phyloP scores from a whole-genome alignment of 64 coral and sea anemone genomes.

The Anthopleura sola region DNA sequence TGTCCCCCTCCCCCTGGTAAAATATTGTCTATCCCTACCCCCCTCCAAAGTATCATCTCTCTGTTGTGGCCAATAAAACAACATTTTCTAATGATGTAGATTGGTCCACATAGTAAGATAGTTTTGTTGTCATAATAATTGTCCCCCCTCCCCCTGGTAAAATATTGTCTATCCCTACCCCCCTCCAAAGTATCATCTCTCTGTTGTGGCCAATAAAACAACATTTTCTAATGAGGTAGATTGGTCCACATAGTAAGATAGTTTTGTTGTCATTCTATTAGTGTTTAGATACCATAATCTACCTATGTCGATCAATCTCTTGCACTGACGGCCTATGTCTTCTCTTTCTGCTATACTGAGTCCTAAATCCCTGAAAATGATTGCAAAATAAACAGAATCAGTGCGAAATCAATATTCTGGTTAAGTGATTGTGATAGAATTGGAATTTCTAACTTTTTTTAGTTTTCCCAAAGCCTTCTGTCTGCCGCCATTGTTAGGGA shows the following conservation, averaged over 20 bases:
- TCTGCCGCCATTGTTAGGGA: too few species aligned
- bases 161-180: background rate
- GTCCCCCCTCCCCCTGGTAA: background rate
- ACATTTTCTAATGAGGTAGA: slow-evolving; percentile 84
- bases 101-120: too few species aligned
- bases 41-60: background rate
- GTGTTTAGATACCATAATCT: slow-evolving; percentile 65
- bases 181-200: background rate
- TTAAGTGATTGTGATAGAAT: too few species aligned
- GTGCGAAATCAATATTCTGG: background rate
- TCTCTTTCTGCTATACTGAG: slow-evolving; percentile 67
- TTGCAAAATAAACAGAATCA: background rate
- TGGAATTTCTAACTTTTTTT: too few species aligned
- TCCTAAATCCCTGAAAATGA: slow-evolving; percentile 52
- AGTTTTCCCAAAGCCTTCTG: too few species aligned
- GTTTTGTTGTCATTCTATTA: slow-evolving; percentile 47
- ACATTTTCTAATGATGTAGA: too few species aligned
- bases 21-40: background rate
- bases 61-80: background rate
- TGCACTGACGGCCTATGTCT: slow-evolving; percentile 85
- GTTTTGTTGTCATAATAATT: too few species aligned
- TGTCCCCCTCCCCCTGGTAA: background rate
- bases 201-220: slow-evolving; percentile 62
- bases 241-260: slow-evolving; percentile 63
- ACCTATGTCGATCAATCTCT: slow-evolving; percentile 79